These are phyloP conservation scores for Nanorana parkeri DNA, from an alignment of 2,113 vertebrate species.

Conservation along the genomic window DNA sequence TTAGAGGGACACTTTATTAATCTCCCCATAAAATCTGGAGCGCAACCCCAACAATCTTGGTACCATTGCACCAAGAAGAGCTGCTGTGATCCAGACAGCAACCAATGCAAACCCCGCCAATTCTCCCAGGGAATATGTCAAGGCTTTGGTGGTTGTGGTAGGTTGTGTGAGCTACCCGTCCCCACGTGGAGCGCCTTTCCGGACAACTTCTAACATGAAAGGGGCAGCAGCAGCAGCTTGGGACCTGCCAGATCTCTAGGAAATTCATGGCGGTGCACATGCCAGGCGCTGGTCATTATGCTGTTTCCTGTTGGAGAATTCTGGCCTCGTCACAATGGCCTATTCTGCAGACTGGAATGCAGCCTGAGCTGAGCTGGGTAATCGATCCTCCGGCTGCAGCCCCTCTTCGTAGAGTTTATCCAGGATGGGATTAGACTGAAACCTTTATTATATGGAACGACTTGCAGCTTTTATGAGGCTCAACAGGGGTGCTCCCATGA, in stretches of 20 bases:
- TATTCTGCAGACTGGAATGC: conserved; percentile 33
- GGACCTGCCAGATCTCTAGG: conserved; percentile 1
- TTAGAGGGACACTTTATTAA: too few relatives aligned
- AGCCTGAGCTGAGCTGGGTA: neutral
- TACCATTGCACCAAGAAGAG: too few relatives aligned
- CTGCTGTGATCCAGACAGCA: too few relatives aligned
- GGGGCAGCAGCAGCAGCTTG: neutral
- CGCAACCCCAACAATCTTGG: too few relatives aligned
- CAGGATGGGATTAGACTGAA: neutral
- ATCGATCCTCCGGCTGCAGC: conserved; percentile 1
- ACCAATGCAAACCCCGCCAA: neutral
- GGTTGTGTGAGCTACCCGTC: too few relatives aligned
- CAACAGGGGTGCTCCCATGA: too few relatives aligned
- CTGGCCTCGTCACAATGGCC: conserved; percentile 36
- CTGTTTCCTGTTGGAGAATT: conserved; percentile 10
- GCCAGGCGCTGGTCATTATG: conserved; percentile 33
- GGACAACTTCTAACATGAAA: neutral
- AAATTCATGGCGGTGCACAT: neutral
- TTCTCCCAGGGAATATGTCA: too few relatives aligned
- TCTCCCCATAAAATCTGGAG: too few relatives aligned
- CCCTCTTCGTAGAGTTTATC: neutral
- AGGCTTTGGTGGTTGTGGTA: too few relatives aligned
- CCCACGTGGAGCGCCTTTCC: neutral
- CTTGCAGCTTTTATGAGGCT: neutral
- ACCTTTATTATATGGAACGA: neutral